Percentiles rank a stretch among this genome's conserved stretches.
Conservation (phyloP, 2,888 invertebrate genomes). For the Poecilus cupreus region DNA sequence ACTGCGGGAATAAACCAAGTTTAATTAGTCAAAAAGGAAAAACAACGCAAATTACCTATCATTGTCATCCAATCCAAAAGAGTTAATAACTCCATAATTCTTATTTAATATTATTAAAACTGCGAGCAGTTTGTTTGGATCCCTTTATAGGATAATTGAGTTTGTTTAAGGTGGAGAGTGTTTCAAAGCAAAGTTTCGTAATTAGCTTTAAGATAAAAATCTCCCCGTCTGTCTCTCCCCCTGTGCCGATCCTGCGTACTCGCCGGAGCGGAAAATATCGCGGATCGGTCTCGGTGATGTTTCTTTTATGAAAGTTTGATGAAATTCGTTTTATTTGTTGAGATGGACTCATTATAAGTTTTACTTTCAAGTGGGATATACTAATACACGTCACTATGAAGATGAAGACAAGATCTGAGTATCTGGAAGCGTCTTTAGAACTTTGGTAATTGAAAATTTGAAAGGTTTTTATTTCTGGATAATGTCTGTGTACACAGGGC, state of each 20-base stretch:
- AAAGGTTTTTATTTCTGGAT: too few relatives aligned
- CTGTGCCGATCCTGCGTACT: not conserved
- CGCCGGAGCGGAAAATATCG: not conserved
- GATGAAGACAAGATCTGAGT: not conserved
- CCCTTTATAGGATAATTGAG: constrained; percentile 28
- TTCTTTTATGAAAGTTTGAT: constrained; percentile 26
- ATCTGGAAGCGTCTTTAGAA: not conserved
- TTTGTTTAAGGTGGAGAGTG: not conserved
- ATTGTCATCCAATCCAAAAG: too few relatives aligned
- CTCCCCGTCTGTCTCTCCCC: too few relatives aligned
- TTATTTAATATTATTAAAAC: constrained; percentile 3
- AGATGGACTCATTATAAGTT: constrained; percentile 21
- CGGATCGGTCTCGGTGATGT: not conserved
- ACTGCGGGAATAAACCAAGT: too few relatives aligned
- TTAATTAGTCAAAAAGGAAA: not conserved
- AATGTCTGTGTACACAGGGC: too few relatives aligned
- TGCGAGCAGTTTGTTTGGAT: constrained; percentile 12
- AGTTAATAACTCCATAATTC: not conserved
- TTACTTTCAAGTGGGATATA: not conserved
- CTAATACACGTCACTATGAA: not conserved
- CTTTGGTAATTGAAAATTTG: not conserved
- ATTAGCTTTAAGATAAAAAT: constrained; percentile 34
- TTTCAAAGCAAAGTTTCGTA: constrained; percentile 24
- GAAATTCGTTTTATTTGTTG: constrained; percentile 19
- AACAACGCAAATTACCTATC: too few relatives aligned